Evolutionary conservation across 2,888 invertebrate genomes (phyloP), one percentile per base, ranked within the genome.

Genomic region (Sarcophaga subvicina): DNA sequence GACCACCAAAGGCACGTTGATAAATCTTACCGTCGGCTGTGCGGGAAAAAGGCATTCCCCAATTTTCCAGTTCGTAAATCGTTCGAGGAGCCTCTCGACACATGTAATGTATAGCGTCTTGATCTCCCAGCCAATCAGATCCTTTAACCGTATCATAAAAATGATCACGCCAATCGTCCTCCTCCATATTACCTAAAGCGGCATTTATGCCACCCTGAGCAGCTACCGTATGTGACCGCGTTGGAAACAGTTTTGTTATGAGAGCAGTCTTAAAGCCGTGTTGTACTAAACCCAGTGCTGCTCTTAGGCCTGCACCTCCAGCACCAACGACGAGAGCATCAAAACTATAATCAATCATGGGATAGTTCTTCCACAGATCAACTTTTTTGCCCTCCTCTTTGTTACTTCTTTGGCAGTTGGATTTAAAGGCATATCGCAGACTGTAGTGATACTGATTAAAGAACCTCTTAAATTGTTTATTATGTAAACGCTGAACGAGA

Each of bases 191-290:
- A 92, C 98, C 97, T 84, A 99, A 94, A 8, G 99, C 99, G 59
- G 99, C 99, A 95, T 99, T 99, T 89, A 99, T 98, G 82, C 99
- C 99, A 88, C 99, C 99, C 93, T 99, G 99, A 0, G 99, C 99
- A 27, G 99, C 99, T 2, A 99, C 98, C 4, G 99, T 99, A 92
- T 99, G 99, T 2, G 99, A 99, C 90, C 99, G 95, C 3, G 99
- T 99, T 0, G 99, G 99, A 92, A 99, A 99, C 54, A 99, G 94
- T 94, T 99, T 99, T 2, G 99, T 98, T 71, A 99, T 95, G 75
- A 99, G 98, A 78, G 99, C 99, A 2, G 99, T 99, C 91, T 98
- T 97, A 93, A 98, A 99, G 1, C 99, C 99, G 91, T 97, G 97
- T 89, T 97, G 97, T 0, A 98, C 98, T 60, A 99, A 94, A 83